Evolutionary conservation across 2,113 vertebrate species (phyloP), one percentile per base, ranked within the genome.

Genomic region (Heteronetta atricapilla): DNA sequence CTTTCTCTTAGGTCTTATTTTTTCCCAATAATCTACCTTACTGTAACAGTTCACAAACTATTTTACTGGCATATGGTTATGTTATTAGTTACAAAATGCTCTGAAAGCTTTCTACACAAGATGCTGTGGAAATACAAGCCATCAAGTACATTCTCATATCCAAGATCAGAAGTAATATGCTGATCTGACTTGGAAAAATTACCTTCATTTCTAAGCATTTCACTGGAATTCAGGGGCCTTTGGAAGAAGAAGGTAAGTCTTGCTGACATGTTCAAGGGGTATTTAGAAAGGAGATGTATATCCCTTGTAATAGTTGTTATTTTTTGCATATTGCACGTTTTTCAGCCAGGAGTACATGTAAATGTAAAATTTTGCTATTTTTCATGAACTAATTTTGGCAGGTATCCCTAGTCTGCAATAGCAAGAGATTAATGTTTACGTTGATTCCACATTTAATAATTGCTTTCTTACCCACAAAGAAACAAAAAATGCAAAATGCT

Each of bases 201-300:
- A 64, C 42, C 26, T 48, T 85, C 53, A 76, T 80, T 91, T 95
- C 82, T 90, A 88, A 93, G 50, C 56, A 48, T 91, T 62, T 95
- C 78, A 79, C 78, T 93, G 66, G 55, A 89, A 80, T 88, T 93
- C 53, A 88, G 82, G 60, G 66, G 70, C 28, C 70, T 85, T 2
- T 73, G 44, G 79, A 82, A 88, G 38, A 94, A 76, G 69, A 82
- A 93, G 38, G 44, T 73, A 91, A 87, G 85, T 85, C 20, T 82
- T 79, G 58, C 68, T 82, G 48, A 69, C 9, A 3, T 38, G 7
- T 85, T 79, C 62, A 62, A 85, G 58, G 53, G 14, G 15, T 64
- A 46, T 67, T 89, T 91, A 91, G 62, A 82, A 62, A 67, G 84
- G 52, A 11, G 86, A 60, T 88, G 55, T 28, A 10, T 64, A 73